Evolutionary conservation across 2,113 vertebrate species (phyloP).

Genomic region (Microcebus ravelobensis): DNA sequence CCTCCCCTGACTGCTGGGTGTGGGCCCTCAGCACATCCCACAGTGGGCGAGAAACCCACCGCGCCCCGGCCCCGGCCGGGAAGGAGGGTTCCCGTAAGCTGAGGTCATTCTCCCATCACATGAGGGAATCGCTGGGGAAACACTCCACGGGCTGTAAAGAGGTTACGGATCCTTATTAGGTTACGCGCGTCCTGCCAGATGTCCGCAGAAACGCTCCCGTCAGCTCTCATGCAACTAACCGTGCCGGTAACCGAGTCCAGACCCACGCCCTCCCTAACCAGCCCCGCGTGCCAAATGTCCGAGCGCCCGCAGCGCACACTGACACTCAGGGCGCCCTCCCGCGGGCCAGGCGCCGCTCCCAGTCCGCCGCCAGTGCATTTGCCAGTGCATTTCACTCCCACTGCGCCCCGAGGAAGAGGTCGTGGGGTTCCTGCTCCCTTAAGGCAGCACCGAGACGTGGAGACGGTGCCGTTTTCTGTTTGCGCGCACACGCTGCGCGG

Average conservation of each 20-base stretch:
- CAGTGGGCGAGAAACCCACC: accelerated
- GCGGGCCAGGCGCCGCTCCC: not conserved
- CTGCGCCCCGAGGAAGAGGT: accelerated
- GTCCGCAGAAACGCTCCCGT: accelerated
- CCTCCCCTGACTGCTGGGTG: not conserved
- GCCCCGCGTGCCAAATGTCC: not conserved
- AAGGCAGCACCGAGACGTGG: accelerated
- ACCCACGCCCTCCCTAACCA: not conserved
- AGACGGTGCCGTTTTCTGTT: accelerated
- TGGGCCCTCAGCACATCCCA: not conserved
- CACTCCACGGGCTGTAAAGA: not conserved
- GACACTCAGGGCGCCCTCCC: accelerated
- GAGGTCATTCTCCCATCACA: not conserved
- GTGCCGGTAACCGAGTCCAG: not conserved
- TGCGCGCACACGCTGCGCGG: accelerated
- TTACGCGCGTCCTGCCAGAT: slow-evolving; percentile 8
- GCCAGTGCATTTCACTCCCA: accelerated
- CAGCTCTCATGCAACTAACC: not conserved
- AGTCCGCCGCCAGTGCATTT: accelerated
- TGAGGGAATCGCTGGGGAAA: not conserved
- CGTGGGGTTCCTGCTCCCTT: not conserved
- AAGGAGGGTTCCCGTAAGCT: not conserved
- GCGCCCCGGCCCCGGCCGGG: accelerated
- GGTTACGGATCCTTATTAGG: not conserved
- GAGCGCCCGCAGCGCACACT: accelerated